A percentile compares a stretch with the other conserved stretches of the same genome.
phyloP scores from a whole-genome alignment of 2,888 invertebrate genomes.

The Eristalinus aeneus region DNA sequence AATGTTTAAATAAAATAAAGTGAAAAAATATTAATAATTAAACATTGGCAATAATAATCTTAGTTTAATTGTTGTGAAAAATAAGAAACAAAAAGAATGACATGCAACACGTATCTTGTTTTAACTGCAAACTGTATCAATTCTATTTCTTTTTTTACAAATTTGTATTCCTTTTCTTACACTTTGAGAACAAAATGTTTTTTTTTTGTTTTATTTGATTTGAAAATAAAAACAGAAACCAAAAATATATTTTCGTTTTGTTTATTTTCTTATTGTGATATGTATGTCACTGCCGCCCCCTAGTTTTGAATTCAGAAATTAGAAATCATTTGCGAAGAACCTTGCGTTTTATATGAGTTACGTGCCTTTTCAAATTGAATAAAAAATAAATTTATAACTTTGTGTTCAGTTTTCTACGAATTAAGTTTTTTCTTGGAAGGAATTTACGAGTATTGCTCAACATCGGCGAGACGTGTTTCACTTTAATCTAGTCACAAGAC shows the following conservation, averaged over 20 bases:
- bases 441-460: background rate
- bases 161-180: background rate
- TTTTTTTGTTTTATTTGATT: constrained; percentile 11
- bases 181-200: constrained; percentile 3
- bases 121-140: background rate
- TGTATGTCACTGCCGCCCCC: constrained; percentile 59
- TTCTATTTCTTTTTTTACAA: background rate
- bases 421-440: background rate
- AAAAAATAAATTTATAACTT: background rate
- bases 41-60: constrained; percentile 66
- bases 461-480: no score
- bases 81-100: constrained; percentile 30
- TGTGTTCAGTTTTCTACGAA: background rate
- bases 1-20: background rate
- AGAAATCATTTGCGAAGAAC: constrained; percentile 22
- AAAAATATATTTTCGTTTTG: constrained; percentile 8
- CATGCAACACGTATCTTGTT: constrained; percentile 25
- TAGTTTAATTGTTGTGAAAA: constrained; percentile 61
- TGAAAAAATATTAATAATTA: constrained; percentile 30
- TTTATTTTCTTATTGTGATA: constrained; percentile 31
- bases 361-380: constrained; percentile 36
- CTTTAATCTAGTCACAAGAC: no score
- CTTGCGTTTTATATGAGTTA: constrained; percentile 49
- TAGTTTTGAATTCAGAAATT: constrained; percentile 19
- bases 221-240: constrained; percentile 35